A percentile compares a stretch with the other conserved stretches of the same genome.
Conservation (phyloP, 1,140 invertebrate genomes). For the Goniozus legneri region DNA sequence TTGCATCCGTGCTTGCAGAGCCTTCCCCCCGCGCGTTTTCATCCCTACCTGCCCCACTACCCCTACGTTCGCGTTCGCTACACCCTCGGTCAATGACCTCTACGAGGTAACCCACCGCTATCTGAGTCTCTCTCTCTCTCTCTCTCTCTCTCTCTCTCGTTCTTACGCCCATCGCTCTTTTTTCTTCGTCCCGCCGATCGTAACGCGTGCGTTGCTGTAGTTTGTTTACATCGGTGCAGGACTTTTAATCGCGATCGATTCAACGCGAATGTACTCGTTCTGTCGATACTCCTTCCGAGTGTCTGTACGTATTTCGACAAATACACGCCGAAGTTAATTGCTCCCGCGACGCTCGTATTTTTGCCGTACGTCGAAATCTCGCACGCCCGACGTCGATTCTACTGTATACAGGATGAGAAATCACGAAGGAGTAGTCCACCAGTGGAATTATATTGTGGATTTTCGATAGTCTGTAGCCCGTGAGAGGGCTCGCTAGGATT, state of each 20-base stretch:
- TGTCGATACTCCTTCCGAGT: not conserved
- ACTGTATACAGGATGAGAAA: too few species aligned
- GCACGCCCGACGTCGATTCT: too few species aligned
- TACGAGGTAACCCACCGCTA: conserved; percentile 35
- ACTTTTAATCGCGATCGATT: conserved; percentile 47
- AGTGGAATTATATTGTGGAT: too few species aligned
- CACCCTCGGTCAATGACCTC: conserved; percentile 43
- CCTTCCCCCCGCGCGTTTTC: conserved; percentile 20
- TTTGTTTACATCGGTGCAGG: conserved; percentile 48
- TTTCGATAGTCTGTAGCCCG: too few species aligned
- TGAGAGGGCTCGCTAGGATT: too few species aligned
- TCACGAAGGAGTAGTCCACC: too few species aligned
- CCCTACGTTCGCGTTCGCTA: not conserved
- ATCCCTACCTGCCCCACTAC: conserved; percentile 17
- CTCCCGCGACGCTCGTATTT: too few species aligned
- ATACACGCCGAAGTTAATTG: too few species aligned
- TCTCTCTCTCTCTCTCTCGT: not conserved
- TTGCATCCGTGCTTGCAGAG: not conserved
- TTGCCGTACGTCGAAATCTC: too few species aligned
- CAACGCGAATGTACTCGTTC: conserved; percentile 1
- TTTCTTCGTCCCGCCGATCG: conserved; percentile 1
- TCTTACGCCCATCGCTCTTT: not conserved
- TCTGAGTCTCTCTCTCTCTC: conserved; percentile 3
- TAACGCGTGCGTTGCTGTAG: conserved; percentile 24
- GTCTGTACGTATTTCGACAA: too few species aligned